Percentiles rank a stretch among this genome's conserved stretches.
Evolutionary conservation across 53 echinoderm and acorn worm genomes (phyloP).

Genomic region (Apostichopus leukothele): DNA sequence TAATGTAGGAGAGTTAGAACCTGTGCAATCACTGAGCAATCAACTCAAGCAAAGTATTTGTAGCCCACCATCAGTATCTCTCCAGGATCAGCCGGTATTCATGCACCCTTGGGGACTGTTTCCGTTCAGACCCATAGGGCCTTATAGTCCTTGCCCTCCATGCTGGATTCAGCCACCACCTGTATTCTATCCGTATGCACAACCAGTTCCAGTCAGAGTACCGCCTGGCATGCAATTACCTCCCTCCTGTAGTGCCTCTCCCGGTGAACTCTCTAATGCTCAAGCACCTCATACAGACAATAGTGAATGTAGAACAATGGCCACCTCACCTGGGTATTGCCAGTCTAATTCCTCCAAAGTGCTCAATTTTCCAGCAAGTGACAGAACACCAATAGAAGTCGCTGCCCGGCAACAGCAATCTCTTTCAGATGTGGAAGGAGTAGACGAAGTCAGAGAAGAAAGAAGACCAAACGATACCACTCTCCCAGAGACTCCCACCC

Average conservation of each 20-base stretch:
- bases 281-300: neutral
- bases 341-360: neutral
- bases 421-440: too few relatives aligned
- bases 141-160: neutral
- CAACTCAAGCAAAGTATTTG: slow-evolving; percentile 15
- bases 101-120: slow-evolving; percentile 44
- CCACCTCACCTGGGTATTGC: neutral
- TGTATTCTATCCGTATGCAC: neutral
- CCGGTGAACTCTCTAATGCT: neutral
- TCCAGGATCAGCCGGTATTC: neutral
- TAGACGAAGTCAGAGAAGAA: too few relatives aligned
- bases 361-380: neutral
- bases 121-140: slow-evolving; percentile 8
- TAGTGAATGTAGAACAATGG: neutral
- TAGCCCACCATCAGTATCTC: neutral
- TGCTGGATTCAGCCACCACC: slow-evolving; percentile 18
- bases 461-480: too few relatives aligned
- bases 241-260: neutral
- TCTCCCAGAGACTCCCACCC: too few relatives aligned
- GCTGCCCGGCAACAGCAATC: too few relatives aligned
- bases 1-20: slow-evolving; percentile 19
- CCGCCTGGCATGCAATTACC: too few relatives aligned
- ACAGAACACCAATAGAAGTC: too few relatives aligned
- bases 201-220: neutral
- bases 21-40: slow-evolving; percentile 10